These are phyloP conservation scores for Hybognathus amarus DNA, from an alignment of 2,797 vertebrate genomes.

Conservation along the genomic window DNA sequence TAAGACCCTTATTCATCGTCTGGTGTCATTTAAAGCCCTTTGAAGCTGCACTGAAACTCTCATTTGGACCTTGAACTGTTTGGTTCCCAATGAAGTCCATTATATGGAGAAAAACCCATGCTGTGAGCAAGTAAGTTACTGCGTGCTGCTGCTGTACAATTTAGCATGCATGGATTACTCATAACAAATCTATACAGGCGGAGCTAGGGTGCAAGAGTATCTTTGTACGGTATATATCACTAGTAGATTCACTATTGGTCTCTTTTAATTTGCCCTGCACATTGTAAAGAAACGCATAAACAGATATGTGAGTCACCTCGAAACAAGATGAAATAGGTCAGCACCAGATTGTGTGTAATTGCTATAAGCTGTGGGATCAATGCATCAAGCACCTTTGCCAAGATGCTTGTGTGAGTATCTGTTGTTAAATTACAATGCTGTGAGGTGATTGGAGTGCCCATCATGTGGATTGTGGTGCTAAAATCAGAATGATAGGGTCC, in stretches of 20 bases:
- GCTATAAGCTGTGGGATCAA: slow-evolving; percentile 61
- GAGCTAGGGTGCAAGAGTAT: neutral
- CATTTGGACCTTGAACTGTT: no score
- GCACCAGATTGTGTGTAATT: slow-evolving; percentile 72
- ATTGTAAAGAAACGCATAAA: slow-evolving; percentile 2
- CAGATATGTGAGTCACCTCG: slow-evolving; percentile 54
- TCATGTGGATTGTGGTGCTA: slow-evolving; percentile 61
- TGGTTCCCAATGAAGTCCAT: no score
- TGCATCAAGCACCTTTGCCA: slow-evolving; percentile 44
- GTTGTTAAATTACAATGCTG: slow-evolving; percentile 64
- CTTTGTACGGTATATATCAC: neutral
- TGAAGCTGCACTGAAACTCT: no score
- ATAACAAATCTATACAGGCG: neutral
- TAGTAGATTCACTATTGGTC: no score
- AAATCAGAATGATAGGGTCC: slow-evolving; percentile 65
- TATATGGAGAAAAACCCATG: no score
- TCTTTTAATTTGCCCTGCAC: neutral
- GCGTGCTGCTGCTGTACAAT: neutral
- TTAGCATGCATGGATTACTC: neutral
- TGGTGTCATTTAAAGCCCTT: no score
- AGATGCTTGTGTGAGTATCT: slow-evolving; percentile 67
- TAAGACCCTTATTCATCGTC: no score
- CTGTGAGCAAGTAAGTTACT: no score
- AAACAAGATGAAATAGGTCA: slow-evolving; percentile 62
- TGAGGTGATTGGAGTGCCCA: slow-evolving; percentile 63